Evolutionary conservation across 2,888 invertebrate species (phyloP).

Genomic region (Ophion ventricosus): DNA sequence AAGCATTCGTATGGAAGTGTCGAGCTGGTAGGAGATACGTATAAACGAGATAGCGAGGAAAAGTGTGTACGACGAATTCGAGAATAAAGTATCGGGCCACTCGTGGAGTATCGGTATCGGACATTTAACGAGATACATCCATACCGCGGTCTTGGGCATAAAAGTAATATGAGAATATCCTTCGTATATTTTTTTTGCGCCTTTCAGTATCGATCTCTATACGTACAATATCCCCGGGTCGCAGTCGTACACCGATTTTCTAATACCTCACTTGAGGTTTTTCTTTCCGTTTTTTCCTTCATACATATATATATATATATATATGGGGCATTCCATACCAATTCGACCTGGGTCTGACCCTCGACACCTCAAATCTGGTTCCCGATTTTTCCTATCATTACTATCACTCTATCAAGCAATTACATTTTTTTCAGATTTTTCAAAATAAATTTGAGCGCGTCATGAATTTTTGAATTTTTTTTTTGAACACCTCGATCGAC

Average conservation of each 20-base stretch:
- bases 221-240: not conserved
- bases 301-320: not conserved
- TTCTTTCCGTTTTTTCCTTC: not conserved
- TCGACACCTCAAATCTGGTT: too few species aligned
- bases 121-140: slow-evolving; percentile 35
- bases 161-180: slow-evolving; percentile 26
- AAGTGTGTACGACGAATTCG: not conserved
- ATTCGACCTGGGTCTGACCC: too few species aligned
- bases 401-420: too few species aligned
- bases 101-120: slow-evolving; percentile 23
- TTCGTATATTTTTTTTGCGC: slow-evolving; percentile 13
- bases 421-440: too few species aligned
- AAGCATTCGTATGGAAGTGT: slow-evolving; percentile 9
- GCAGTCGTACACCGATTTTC: not conserved
- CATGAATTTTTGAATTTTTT: too few species aligned
- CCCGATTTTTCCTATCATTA: too few species aligned
- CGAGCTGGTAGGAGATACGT: not conserved
- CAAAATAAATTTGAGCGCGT: too few species aligned
- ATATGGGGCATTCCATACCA: too few species aligned
- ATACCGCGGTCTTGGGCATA: slow-evolving; percentile 6
- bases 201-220: slow-evolving; percentile 32
- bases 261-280: not conserved
- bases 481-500: too few species aligned
- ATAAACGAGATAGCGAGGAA: not conserved
- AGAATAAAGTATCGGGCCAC: slow-evolving; percentile 30